These are phyloP conservation scores for Scaeva pyrastri DNA, from an alignment of 2,888 invertebrate species.

Conservation along the genomic window DNA sequence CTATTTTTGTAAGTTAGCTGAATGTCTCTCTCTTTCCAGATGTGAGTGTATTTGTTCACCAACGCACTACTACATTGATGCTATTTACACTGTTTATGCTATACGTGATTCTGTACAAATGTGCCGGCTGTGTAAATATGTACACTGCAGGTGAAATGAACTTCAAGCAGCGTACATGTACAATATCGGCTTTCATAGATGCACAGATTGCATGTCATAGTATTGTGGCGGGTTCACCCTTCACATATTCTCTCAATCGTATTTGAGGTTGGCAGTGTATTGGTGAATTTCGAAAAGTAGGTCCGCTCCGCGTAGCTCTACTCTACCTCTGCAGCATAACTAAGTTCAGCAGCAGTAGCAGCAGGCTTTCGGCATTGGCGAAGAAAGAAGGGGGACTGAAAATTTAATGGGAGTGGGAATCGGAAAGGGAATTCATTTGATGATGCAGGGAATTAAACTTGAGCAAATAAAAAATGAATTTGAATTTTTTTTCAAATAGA, in stretches of 20 bases:
- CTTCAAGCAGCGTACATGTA: background rate
- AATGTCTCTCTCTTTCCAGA: conserved; percentile 12
- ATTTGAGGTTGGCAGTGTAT: conserved; percentile 32
- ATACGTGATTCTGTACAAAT: background rate
- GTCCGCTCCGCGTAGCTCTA: conserved; percentile 59
- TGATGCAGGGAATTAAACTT: conserved; percentile 54
- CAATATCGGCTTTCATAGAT: conserved; percentile 38
- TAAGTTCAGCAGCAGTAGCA: background rate
- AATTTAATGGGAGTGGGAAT: conserved; percentile 68
- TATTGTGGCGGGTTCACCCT: conserved; percentile 58
- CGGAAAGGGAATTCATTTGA: conserved; percentile 67
- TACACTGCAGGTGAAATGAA: conserved; percentile 54
- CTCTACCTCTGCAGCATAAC: conserved; percentile 57
- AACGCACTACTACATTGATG: conserved; percentile 28
- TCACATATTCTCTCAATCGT: conserved; percentile 10
- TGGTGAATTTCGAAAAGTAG: conserved; percentile 72
- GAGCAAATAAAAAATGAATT: conserved; percentile 15
- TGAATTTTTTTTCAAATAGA: background rate
- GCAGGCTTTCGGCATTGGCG: conserved; percentile 65
- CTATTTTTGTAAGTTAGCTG: background rate
- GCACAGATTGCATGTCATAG: conserved; percentile 10
- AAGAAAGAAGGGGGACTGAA: conserved; percentile 37
- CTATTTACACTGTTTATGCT: background rate
- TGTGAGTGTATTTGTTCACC: conserved; percentile 40
- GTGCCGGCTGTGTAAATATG: conserved; percentile 15